phyloP scores from a whole-genome alignment of 2,113 vertebrate genomes.

The Mungos mungo region DNA sequence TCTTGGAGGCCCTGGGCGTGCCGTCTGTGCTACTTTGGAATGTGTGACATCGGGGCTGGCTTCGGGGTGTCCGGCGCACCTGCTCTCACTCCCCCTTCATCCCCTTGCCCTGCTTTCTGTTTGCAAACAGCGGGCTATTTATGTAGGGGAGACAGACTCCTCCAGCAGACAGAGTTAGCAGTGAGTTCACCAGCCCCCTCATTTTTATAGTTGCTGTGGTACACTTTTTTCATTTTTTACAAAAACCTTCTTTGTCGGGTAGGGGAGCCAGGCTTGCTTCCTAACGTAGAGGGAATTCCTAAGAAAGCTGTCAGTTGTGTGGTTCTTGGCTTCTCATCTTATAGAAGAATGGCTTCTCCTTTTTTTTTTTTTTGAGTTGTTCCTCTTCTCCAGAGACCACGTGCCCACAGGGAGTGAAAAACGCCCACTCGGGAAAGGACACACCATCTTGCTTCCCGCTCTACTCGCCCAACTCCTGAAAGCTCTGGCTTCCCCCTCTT shows the following conservation, averaged over 20 bases:
- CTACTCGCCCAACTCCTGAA: neutral
- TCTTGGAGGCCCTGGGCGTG: neutral
- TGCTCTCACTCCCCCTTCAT: neutral
- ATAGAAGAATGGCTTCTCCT: constrained; percentile 8
- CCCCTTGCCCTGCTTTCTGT: neutral
- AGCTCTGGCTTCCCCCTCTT: neutral
- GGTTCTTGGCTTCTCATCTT: neutral
- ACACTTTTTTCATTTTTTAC: neutral
- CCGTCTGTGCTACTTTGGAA: neutral
- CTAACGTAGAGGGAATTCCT: neutral
- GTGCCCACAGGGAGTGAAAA: neutral
- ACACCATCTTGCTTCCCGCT: neutral
- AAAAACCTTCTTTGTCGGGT: neutral
- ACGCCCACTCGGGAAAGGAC: neutral
- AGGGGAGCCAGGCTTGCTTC: neutral
- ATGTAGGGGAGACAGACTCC: neutral
- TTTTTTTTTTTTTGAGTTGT: constrained; percentile 2
- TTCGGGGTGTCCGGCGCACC: neutral
- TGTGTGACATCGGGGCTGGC: neutral
- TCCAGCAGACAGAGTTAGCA: neutral
- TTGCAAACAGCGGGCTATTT: neutral
- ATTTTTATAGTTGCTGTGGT: neutral
- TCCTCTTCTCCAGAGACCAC: constrained; percentile 37
- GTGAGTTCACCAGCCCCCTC: neutral
- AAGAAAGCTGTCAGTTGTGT: neutral